Evolutionary conservation across 2,888 invertebrate genomes (phyloP).

Genomic region (Eutolmus rufibarbis): DNA sequence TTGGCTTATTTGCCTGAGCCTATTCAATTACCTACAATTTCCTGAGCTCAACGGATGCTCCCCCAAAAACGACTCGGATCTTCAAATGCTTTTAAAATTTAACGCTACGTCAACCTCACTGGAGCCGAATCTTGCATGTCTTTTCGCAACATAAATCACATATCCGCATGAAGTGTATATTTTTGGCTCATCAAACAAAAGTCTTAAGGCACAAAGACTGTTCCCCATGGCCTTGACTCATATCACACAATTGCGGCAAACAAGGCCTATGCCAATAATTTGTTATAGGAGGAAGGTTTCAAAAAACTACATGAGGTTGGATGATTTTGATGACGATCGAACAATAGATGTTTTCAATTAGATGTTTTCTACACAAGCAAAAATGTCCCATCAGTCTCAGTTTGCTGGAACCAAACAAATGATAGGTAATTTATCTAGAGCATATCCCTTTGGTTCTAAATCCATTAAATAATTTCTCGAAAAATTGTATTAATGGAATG

Average conservation of each 20-base stretch:
- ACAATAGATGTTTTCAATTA: neutral
- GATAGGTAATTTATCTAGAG: too few relatives aligned
- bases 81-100: neutral
- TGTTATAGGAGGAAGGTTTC: neutral
- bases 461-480: too few relatives aligned
- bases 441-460: too few relatives aligned
- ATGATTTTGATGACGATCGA: neutral
- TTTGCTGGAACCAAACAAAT: too few relatives aligned
- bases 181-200: neutral
- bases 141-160: neutral
- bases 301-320: neutral
- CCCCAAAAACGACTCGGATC: neutral
- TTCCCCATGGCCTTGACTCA: neutral
- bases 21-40: slow-evolving; percentile 5
- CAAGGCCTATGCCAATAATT: neutral
- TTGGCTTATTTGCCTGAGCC: neutral
- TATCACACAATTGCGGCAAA: neutral
- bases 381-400: too few relatives aligned
- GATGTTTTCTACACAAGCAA: too few relatives aligned
- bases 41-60: neutral
- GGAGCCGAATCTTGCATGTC: neutral
- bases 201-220: neutral
- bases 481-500: too few relatives aligned
- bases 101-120: neutral
- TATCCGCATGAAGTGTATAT: neutral